Evolutionary conservation across 2,797 vertebrate genomes (phyloP), one percentile per base, ranked within the genome.

Genomic region (Siniperca undulata): DNA sequence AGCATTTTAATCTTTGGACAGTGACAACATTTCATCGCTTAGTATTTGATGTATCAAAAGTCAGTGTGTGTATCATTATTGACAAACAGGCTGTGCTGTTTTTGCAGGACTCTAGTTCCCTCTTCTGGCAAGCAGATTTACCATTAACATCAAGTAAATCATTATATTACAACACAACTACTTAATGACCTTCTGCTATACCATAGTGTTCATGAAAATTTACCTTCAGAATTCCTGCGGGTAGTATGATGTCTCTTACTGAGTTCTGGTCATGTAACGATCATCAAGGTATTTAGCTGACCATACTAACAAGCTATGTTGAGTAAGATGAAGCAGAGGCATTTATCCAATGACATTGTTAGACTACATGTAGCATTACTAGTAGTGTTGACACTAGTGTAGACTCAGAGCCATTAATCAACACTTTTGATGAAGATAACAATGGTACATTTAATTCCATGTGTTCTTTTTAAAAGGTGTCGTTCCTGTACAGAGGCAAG

Each of bases 91-190:
- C 48, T 74, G n/a, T 34, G 64, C 17, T 71, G 24, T 62, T 78
- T 77, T 75, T 59, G 53, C 62, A 85, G 90, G 85, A 77, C 94
- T 95, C 90, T 94, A 86, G 91, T 88, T 93, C 93, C 94, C 94
- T 94, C 95, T 94, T 70, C 92, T 95, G 94, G 95, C 82, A 74
- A 81, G 59, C 48, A 58, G 59, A 74, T 84, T 69, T 19, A 72
- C 7, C 38, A 74, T 52, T 34, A 60, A 70, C 30, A 30, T 61
- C 2, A 65, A 50, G 24, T 22, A 60, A 20, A 52, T 55, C 14
- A 50, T 10, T 34, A 56, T 46, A 38, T 46, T 16, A 27, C 22
- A 70, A 60, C 34, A 61, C 14, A 42, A 27, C 56, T n/a, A 27
- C n/a, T 11, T 44, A 34, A 56, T 22, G 48, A 68, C 27, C 22